Evolutionary conservation across 1,140 invertebrate species (phyloP), one percentile per base, ranked within the genome.

Genomic region (Cotesia glomerata): DNA sequence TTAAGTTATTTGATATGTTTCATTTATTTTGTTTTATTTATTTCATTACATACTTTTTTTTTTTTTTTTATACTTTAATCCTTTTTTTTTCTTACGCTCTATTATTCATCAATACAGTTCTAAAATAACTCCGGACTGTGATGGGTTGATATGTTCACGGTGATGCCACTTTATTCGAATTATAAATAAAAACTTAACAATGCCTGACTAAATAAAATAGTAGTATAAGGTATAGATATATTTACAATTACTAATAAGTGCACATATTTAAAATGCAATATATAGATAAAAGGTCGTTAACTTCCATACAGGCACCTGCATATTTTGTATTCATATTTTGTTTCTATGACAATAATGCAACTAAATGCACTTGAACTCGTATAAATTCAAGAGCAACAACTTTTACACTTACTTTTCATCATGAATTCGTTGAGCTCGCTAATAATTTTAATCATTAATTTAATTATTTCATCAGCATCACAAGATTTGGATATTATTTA

Each of bases 261-360:
- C 26, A 26, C 3, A 26, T 26, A 26, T 26, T 26, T 26, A 26
- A 26, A 26, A 26, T 26, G 26, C 61, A 65, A 16, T 49, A 49
- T 54, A 16, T 8, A 18, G 34, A 71, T 71, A 45, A 63, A 59
- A 61, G 75, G 77, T 78, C 70, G 79, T 78, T 56, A 76, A 78
- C 76, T 76, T 74, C 63, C 59, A 71, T 61, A 66, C 54, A 78
- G 81, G 81, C 75, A 78, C 81, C 82, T 81, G 81, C 80, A 83
- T 82, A 36, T 70, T 67, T 72, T 76, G 78, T 63, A 39, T 74
- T 72, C 74, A 58, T 14, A 18, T 59, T 49, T 56, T 26, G 68
- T 75, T 72, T 61, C 70, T 69, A 72, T 75, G 74, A 69, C 70
- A 72, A 72, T 72, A 56, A 56, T 65, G 39, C 5, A n/a, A 52